Conservation (phyloP, 2,797 vertebrate species). For the Distichodus sexfasciatus region DNA sequence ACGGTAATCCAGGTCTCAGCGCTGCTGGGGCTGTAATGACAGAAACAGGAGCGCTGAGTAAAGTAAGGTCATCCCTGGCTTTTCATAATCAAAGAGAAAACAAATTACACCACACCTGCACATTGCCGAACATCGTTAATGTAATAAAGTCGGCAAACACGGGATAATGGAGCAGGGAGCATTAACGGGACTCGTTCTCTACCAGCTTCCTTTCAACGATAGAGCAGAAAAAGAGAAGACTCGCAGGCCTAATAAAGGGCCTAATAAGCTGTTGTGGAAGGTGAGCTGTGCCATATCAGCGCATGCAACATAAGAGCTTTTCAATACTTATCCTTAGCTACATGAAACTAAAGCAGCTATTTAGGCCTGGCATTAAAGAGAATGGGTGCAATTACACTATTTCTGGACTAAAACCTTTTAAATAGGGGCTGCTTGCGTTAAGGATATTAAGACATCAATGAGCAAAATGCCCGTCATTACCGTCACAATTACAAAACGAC, state of each 20-base stretch:
- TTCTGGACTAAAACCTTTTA: constrained; percentile 2
- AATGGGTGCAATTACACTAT: constrained; percentile 16
- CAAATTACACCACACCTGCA: constrained; percentile 21
- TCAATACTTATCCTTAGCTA: constrained; percentile 7
- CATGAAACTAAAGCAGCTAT: constrained; percentile 2
- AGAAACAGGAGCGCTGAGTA: constrained; percentile 17
- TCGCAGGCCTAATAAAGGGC: neutral
- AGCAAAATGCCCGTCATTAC: constrained; percentile 3
- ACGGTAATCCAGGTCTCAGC: constrained; percentile 37
- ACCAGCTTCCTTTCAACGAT: constrained; percentile 19
- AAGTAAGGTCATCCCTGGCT: constrained; percentile 32
- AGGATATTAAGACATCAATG: constrained; percentile 19
- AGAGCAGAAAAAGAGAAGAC: neutral
- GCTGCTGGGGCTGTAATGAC: constrained; percentile 12
- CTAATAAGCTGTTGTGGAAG: constrained; percentile 16
- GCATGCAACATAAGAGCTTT: neutral
- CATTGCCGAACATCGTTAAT: constrained; percentile 26
- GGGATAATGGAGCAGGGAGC: constrained; percentile 13
- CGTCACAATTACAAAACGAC: neutral
- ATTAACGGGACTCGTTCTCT: constrained; percentile 15
- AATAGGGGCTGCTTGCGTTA: constrained; percentile 17
- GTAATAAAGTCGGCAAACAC: constrained; percentile 17
- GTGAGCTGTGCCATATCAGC: neutral
- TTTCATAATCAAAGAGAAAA: constrained; percentile 2
- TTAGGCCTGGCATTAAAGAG: neutral